Conservation (phyloP, 2,797 vertebrate species). For the Lutjanus argentimaculatus region DNA sequence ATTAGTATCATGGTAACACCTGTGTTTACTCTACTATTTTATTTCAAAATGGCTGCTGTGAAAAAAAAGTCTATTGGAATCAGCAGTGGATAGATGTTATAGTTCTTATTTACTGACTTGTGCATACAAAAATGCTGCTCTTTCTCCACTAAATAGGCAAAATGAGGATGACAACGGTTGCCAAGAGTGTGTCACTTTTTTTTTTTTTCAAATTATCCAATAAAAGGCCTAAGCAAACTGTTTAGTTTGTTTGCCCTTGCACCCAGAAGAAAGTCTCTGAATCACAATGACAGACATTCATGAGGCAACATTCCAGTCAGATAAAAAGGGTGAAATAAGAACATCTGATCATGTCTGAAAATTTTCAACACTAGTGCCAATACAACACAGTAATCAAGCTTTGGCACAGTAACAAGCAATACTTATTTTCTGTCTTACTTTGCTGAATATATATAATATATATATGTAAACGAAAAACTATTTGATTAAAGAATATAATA, state of each 20-base stretch:
- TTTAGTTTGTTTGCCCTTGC: too few relatives aligned
- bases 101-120: neutral
- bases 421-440: too few relatives aligned
- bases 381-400: neutral
- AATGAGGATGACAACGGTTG: neutral
- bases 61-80: neutral
- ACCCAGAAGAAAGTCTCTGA: neutral
- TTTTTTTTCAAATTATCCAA: too few relatives aligned
- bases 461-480: too few relatives aligned
- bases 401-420: neutral
- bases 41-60: too few relatives aligned
- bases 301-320: conserved; percentile 10
- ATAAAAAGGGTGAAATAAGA: neutral
- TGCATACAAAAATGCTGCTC: neutral
- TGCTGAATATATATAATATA: too few relatives aligned
- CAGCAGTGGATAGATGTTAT: neutral
- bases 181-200: too few relatives aligned
- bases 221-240: too few relatives aligned
- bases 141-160: neutral
- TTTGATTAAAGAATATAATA: too few relatives aligned
- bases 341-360: neutral
- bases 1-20: too few relatives aligned
- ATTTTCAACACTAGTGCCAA: neutral
- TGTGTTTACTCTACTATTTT: too few relatives aligned
- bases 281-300: neutral